phyloP scores from a whole-genome alignment of 2,888 invertebrate genomes.

The Eudasyphora cyanicolor region DNA sequence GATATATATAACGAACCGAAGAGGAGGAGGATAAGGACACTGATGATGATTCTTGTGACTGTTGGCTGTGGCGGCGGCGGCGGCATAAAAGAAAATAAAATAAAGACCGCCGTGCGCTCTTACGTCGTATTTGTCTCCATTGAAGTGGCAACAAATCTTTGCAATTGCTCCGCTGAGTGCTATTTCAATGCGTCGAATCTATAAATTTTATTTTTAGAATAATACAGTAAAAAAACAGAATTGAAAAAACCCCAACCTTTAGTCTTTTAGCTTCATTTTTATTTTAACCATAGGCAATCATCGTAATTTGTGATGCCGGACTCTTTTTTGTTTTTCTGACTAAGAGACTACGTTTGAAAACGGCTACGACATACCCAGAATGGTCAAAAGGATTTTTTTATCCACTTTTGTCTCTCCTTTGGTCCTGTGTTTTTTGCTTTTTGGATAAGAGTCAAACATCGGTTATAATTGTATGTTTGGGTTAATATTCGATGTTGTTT shows the following conservation, averaged over 20 bases:
- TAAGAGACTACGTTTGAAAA: background rate
- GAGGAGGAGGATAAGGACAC: background rate
- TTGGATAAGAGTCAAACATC: constrained; percentile 66
- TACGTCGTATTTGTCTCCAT: constrained; percentile 63
- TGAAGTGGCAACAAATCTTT: constrained; percentile 71
- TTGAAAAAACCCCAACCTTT: constrained; percentile 2
- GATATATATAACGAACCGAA: background rate
- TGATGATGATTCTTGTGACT: background rate
- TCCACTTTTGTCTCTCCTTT: too few relatives aligned
- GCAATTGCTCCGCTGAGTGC: constrained; percentile 77
- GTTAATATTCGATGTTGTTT: constrained; percentile 65
- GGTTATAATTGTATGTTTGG: constrained; percentile 64
- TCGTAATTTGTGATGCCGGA: constrained; percentile 57
- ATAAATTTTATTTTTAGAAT: constrained; percentile 73
- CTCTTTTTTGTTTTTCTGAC: constrained; percentile 28
- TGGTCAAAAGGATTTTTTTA: constrained; percentile 36
- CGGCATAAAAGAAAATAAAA: constrained; percentile 31
- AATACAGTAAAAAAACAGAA: constrained; percentile 30
- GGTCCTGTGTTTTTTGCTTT: constrained; percentile 39
- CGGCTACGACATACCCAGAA: background rate
- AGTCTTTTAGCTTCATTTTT: constrained; percentile 31
- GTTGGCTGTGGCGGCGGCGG: background rate
- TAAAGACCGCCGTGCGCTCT: constrained; percentile 1
- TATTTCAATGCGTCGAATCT: constrained; percentile 78
- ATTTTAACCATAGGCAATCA: constrained; percentile 64